A percentile compares a stretch with the other conserved stretches of the same genome.
These are phyloP conservation scores for Argynnis bischoffii DNA, from an alignment of 2,888 invertebrate genomes.

Conservation along the genomic window DNA sequence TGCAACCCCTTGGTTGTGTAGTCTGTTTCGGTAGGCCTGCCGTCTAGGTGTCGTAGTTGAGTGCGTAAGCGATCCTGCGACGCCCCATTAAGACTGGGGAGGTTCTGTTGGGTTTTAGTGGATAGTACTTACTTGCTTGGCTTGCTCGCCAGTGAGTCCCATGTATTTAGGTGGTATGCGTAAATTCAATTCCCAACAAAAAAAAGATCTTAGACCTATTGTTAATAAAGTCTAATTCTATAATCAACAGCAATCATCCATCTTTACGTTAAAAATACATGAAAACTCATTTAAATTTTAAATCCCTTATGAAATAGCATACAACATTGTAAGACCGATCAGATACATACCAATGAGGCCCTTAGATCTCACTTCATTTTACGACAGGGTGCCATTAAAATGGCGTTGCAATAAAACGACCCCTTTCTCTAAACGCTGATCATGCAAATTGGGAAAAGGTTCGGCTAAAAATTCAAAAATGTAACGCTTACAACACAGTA, in stretches of 20 bases:
- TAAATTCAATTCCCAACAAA: neutral
- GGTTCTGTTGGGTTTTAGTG: too few relatives aligned
- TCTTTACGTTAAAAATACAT: neutral
- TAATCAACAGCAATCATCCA: neutral
- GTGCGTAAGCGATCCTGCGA: too few relatives aligned
- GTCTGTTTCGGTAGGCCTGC: too few relatives aligned
- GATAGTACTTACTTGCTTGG: too few relatives aligned
- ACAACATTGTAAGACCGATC: conserved; percentile 20
- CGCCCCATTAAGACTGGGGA: too few relatives aligned
- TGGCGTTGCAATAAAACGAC: conserved; percentile 43
- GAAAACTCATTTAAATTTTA: conserved; percentile 18
- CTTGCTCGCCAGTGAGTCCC: too few relatives aligned
- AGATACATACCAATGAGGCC: conserved; percentile 26
- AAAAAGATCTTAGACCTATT: neutral
- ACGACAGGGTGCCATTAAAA: conserved; percentile 48
- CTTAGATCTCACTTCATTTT: conserved; percentile 47
- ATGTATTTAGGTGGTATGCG: too few relatives aligned
- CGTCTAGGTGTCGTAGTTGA: too few relatives aligned
- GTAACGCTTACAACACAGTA: neutral
- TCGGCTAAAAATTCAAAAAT: conserved; percentile 27
- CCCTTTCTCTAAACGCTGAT: conserved; percentile 38
- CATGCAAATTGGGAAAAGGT: conserved; percentile 36
- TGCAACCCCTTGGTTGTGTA: too few relatives aligned
- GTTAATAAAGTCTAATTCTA: neutral
- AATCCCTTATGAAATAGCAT: conserved; percentile 10